Base-by-base conservation (phyloP, 1,140 invertebrate species). In the Solen grandis region DNA sequence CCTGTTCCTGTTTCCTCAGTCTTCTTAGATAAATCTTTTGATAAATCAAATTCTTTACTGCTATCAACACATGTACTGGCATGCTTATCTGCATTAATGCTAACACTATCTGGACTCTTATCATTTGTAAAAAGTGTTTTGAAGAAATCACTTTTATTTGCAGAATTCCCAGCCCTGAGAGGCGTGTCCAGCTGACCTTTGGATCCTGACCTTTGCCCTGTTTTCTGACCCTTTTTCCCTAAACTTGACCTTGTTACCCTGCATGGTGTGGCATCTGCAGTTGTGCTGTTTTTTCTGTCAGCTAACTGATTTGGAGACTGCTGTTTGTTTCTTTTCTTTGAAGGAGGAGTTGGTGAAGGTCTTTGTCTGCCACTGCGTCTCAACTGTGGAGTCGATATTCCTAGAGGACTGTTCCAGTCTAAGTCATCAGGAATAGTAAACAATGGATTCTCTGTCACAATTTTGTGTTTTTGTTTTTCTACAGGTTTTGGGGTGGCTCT, bases 61-160 rank as follows among this genome's bases (percentile, higher is more conserved):
- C 74, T 76, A n/a, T 41, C 50, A 76, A n/a, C n/a, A n/a, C n/a
- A n/a, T n/a, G n/a, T n/a, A n/a, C n/a, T n/a, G n/a, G n/a, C n/a
- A n/a, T n/a, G n/a, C n/a, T n/a, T n/a, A n/a, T n/a, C n/a, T n/a
- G n/a, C n/a, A 13, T 65, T 19, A 16, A 36, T 16, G 36, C 19
- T 65, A 2, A 33, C 8, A 33, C 29, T 31, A 35, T 33, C 62
- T 2, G 13, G 33, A 36, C 27, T 65, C 62, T 16, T 38, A 1
- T 60, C 57, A 22, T 19, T 3, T 60, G 29, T 5, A 8, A 69
- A 31, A 36, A 80, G 55, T 63, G 66, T 75, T 46, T 55, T 68
- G n/a, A 82, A 69, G 36, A 74, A 82, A 33, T 75, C 70, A 75
- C 80, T 82, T 27, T 72, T 78, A 62, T 72, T 46, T 8, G 8